A percentile compares a stretch with the other conserved stretches of the same genome.
These are phyloP conservation scores for Drosophila hamatofila DNA, from an alignment of 2,888 invertebrate genomes.

Conservation along the genomic window DNA sequence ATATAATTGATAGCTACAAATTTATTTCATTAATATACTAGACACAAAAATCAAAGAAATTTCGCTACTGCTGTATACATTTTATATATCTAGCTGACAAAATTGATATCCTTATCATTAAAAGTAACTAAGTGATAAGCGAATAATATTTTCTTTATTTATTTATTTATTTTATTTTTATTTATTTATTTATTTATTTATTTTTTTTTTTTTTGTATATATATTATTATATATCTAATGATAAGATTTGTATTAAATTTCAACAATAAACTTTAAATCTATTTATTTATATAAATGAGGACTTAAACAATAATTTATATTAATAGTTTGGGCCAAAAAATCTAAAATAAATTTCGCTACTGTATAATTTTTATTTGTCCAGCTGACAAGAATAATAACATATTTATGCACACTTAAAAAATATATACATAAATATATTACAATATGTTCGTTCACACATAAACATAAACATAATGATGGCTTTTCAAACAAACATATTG, in stretches of 20 bases:
- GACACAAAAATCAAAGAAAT: neutral
- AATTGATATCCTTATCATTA: no score
- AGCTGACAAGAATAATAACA: slow-evolving; percentile 39
- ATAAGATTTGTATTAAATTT: no score
- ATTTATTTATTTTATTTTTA: no score
- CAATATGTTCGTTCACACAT: neutral
- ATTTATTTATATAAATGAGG: neutral
- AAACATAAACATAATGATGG: no score
- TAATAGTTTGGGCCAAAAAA: neutral
- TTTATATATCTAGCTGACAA: slow-evolving; percentile 59
- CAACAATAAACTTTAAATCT: no score
- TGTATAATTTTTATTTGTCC: slow-evolving; percentile 45
- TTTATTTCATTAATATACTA: neutral
- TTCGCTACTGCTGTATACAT: slow-evolving; percentile 20
- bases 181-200: no score
- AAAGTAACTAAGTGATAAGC: no score
- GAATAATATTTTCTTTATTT: no score
- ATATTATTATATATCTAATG: no score
- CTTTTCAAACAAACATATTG: slow-evolving; percentile 36
- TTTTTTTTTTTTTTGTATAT: no score
- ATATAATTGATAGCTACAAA: neutral
- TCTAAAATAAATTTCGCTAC: slow-evolving; percentile 19
- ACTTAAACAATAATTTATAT: neutral
- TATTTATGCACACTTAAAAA: slow-evolving; percentile 1
- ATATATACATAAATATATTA: neutral